These are phyloP conservation scores for Miniopterus natalensis DNA, from an alignment of 2,113 vertebrate genomes.

Conservation along the genomic window DNA sequence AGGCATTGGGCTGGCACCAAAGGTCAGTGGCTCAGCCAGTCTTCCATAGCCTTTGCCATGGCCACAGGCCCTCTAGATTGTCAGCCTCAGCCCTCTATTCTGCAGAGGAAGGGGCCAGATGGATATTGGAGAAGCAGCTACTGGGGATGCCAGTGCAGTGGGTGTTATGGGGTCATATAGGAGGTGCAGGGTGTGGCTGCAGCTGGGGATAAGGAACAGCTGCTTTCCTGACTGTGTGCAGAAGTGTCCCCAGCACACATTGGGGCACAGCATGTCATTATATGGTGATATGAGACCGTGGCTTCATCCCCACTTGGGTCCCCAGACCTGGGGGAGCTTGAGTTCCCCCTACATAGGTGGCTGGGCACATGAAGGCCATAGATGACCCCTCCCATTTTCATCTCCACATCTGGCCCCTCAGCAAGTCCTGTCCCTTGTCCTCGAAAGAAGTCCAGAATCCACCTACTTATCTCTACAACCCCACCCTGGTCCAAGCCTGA, in stretches of 20 bases:
- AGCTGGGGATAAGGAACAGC: not conserved
- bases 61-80: not conserved
- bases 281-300: not conserved
- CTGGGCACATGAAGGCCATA: not conserved
- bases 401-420: not conserved
- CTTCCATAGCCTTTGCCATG: not conserved
- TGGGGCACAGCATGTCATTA: not conserved
- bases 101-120: not conserved
- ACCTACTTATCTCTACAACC: not conserved
- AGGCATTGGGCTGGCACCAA: not conserved
- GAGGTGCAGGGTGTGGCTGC: not conserved
- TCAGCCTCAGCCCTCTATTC: not conserved
- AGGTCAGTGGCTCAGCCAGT: not conserved
- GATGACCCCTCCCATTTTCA: not conserved
- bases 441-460: not conserved
- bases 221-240: not conserved
- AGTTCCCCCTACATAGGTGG: not conserved
- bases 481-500: not conserved
- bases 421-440: not conserved
- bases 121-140: not conserved
- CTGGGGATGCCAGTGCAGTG: not conserved
- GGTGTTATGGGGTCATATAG: not conserved
- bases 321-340: not conserved
- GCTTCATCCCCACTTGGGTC: not conserved
- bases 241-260: not conserved